phyloP scores from a whole-genome alignment of 2,888 invertebrate species.

The Phyllotreta cruciferae region DNA sequence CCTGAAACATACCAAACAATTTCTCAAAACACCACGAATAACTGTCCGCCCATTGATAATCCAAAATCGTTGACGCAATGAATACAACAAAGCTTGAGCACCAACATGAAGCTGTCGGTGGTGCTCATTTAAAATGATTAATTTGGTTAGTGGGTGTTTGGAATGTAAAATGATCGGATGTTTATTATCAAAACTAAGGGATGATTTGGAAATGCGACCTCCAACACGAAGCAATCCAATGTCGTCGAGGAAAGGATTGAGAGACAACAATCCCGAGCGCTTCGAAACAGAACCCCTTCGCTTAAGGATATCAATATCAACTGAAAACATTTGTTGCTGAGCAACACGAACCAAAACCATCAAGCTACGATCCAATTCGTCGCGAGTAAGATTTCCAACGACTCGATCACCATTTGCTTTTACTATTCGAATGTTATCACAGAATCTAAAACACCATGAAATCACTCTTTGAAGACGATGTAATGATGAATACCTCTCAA shows the following conservation, averaged over 20 bases:
- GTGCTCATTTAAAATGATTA: not conserved
- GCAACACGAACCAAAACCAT: no score
- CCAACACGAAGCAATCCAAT: not conserved
- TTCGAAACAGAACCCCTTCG: no score
- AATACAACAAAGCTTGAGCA: slow-evolving; percentile 18
- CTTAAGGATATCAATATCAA: no score
- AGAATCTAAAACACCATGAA: no score
- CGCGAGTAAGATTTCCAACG: no score
- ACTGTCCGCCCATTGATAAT: slow-evolving; percentile 20
- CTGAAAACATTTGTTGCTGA: no score
- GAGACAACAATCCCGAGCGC: no score
- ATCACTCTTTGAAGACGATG: no score
- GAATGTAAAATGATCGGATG: slow-evolving; percentile 1
- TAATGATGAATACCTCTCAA: no score
- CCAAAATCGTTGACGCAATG: slow-evolving; percentile 20
- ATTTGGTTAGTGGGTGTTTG: not conserved
- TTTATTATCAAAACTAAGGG: not conserved
- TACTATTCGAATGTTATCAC: no score
- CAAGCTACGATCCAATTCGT: no score
- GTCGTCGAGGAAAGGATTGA: not conserved
- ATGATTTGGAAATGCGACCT: not conserved
- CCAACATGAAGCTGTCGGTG: not conserved
- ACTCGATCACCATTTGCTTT: no score
- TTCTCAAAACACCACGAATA: slow-evolving; percentile 2
- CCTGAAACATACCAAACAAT: slow-evolving; percentile 23